Base-by-base conservation (phyloP, 2,113 vertebrate genomes). In the Marcusenius ussheri region DNA sequence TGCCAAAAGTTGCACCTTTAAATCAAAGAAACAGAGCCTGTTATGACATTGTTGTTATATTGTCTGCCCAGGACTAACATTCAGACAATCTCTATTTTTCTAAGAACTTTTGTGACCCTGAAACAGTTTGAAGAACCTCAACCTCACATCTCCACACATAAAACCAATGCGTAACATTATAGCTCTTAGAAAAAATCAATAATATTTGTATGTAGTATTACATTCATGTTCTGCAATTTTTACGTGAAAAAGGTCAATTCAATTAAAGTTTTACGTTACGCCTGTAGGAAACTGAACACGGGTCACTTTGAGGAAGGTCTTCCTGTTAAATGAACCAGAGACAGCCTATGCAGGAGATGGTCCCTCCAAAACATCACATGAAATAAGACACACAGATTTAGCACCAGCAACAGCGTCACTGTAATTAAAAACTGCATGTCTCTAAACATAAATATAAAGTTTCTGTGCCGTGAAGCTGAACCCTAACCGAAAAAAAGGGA, bases 391-490 rank as follows among this genome's bases (percentile, higher is more conserved):
- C 45, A 89, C 89, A 90, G 53, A 89, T 88, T 89, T 89, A 62
- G 87, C 90, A 93, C 90, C 90, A 87, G 91, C 90, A 94, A 91
- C 92, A 80, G 87, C 93, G 90, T 93, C 93, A 89, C 90, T 92
- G 91, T 94, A 94, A 95, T 95, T 95, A 95, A 95, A 94, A 94
- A 90, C 89, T 92, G 91, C 88, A 92, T 94, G 93, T 93, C 93
- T 94, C 94, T 91, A 94, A 93, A 91, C 46, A 91, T 35, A 49
- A 83, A 87, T 91, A 88, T 88, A 47, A 92, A 92, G 89, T 91
- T 89, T 92, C 92, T 94, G 94, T 95, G 92, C 94, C 92, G 17
- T 77, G 35, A 77, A 77, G 42, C 4, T 2, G 1, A 77, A 77
- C 35, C 74, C 15, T 19, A 77, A 77, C 31, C 15, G 17, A 77